Percentiles rank a stretch among this genome's conserved stretches.
phyloP scores from a whole-genome alignment of 2,888 invertebrate species.

The Sepioteuthis lessoniana region DNA sequence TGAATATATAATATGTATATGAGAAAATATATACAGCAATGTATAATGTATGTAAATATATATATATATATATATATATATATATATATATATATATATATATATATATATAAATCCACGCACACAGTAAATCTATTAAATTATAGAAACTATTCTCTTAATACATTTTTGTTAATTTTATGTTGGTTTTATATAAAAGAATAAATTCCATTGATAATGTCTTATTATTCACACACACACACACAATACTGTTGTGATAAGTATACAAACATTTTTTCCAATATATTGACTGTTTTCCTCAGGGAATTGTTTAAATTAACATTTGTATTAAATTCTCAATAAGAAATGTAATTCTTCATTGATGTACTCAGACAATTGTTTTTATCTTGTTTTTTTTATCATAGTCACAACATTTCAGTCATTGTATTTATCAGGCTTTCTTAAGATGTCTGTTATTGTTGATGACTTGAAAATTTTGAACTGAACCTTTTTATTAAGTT shows the following conservation, averaged over 20 bases:
- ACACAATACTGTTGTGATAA: not conserved
- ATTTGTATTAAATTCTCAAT: not conserved
- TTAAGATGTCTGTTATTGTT: too few relatives aligned
- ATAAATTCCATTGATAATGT: not conserved
- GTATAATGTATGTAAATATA: not conserved
- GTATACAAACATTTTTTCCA: not conserved
- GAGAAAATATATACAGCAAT: not conserved
- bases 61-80: not conserved
- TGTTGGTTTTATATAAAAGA: not conserved
- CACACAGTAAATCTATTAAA: not conserved
- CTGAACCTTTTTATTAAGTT: too few relatives aligned
- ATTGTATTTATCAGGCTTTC: too few relatives aligned
- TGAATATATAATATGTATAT: not conserved
- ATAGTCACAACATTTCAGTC: too few relatives aligned
- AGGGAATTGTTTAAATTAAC: not conserved
- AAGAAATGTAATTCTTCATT: not conserved
- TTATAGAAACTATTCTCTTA: slow-evolving; percentile 1
- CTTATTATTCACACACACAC: not conserved
- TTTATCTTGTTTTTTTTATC: too few relatives aligned
- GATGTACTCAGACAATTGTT: too few relatives aligned
- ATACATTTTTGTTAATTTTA: not conserved
- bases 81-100: not conserved
- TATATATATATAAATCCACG: not conserved
- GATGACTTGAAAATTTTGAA: too few relatives aligned
- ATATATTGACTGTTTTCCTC: not conserved